Evolutionary conservation across 2,888 invertebrate genomes (phyloP).

Genomic region (Patella pellucida): DNA sequence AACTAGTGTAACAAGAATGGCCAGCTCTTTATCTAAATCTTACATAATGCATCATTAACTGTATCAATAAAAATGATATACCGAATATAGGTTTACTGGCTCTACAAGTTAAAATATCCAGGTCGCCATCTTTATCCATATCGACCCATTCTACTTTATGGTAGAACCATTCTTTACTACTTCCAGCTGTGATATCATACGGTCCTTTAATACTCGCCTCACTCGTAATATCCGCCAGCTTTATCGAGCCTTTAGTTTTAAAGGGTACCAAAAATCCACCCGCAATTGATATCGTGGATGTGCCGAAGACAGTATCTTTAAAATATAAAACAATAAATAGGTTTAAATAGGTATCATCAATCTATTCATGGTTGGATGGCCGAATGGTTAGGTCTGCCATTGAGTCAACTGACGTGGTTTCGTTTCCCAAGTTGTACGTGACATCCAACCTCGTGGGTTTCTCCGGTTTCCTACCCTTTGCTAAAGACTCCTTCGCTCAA

Average conservation of each 20-base stretch:
- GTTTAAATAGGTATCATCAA: not conserved
- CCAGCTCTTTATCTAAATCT: too few species aligned
- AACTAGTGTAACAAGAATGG: too few species aligned
- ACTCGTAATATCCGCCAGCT: constrained; percentile 38
- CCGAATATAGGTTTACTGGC: constrained; percentile 43
- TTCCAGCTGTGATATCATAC: constrained; percentile 34
- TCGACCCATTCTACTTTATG: constrained; percentile 52
- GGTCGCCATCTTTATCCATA: constrained; percentile 52
- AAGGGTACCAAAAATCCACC: constrained; percentile 53
- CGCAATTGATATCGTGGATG: constrained; percentile 40
- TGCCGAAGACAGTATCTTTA: constrained; percentile 41
- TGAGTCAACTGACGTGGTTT: too few species aligned
- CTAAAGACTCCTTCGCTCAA: too few species aligned
- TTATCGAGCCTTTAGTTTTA: constrained; percentile 43
- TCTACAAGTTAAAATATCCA: constrained; percentile 51
- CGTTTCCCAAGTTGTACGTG: too few species aligned
- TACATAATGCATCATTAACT: too few species aligned
- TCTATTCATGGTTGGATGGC: not conserved
- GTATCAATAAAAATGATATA: not conserved
- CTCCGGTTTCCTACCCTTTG: too few species aligned
- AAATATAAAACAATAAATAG: not conserved
- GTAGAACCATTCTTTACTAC: constrained; percentile 48
- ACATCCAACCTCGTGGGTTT: too few species aligned
- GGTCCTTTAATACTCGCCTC: constrained; percentile 32
- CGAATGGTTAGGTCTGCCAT: too few species aligned